Evolutionary conservation across 1,140 invertebrate species (phyloP), one percentile per base, ranked within the genome.

Genomic region (Cotesia glomerata): DNA sequence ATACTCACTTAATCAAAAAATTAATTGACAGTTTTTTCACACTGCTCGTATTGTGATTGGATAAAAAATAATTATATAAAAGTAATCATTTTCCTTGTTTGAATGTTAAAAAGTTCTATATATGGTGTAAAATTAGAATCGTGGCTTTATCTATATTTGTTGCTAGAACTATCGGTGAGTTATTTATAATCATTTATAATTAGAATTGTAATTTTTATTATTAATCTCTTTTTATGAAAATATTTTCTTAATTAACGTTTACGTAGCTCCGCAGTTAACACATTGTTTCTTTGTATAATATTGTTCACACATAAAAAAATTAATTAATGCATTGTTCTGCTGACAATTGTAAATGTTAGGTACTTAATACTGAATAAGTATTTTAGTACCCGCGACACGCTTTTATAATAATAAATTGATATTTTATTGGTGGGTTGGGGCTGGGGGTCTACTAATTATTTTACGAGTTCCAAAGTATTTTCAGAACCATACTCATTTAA

Each of bases 291-390:
- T 39, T 34, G 34, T 36, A 36, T 63, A 61, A 49, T 65, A 65
- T 32, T 65, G 63, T 65, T 49, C 39, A 65, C 16, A 54, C 16
- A 54, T 13, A 16, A 34, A 59, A 59, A 18, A 11, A 64, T 35
- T n/a, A 61, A 64, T 34, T 62, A 62, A 51, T 65, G 63, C 63
- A 65, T 49, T 65, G 63, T 65, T 65, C 45, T 65, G 63, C 63
- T 65, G 32, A 39, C 49, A 18, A 49, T 18, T 65, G 63, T 54
- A 14, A 54, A 14, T 54, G 52, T 54, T 54, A 54, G 52, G 52
- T 65, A 63, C 61, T 35, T 34, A 13, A 65, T 35, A 65, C 45
- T 18, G 14, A 51, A 45, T 45, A 45, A 45, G 39, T n/a, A 18
- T 65, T 9, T 36, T 39, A 51, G 63, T 65, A 65, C 63, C 14